Evolutionary conservation across 2,888 invertebrate genomes (phyloP).

Genomic region (Dusona sp.): DNA sequence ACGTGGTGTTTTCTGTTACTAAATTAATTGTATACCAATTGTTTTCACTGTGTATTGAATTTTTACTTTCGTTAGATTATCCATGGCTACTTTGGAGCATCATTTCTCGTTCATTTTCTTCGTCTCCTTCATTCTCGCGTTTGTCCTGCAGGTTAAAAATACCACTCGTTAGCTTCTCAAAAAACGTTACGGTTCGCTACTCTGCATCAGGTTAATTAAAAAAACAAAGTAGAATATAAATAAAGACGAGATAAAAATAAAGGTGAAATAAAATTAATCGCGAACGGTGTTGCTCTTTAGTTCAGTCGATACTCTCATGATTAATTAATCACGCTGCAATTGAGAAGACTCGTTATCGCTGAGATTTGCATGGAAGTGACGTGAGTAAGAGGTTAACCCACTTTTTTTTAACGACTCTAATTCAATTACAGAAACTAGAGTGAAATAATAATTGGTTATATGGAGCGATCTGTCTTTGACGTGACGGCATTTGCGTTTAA

Average conservation of each 20-base stretch:
- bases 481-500: not conserved
- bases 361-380: slow-evolving; percentile 42
- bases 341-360: slow-evolving; percentile 51
- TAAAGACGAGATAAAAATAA: slow-evolving; percentile 13
- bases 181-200: not conserved
- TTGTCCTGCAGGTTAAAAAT: slow-evolving; percentile 14
- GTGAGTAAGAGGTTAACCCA: slow-evolving; percentile 38
- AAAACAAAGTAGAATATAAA: slow-evolving; percentile 19
- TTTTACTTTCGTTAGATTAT: slow-evolving; percentile 35
- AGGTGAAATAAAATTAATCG: not conserved
- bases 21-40: slow-evolving; percentile 41
- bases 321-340: slow-evolving; percentile 60
- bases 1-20: slow-evolving; percentile 3
- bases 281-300: slow-evolving; percentile 17
- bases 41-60: slow-evolving; percentile 28
- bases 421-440: slow-evolving; percentile 42
- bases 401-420: slow-evolving; percentile 45
- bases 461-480: slow-evolving; percentile 7
- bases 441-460: slow-evolving; percentile 45
- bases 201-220: slow-evolving; percentile 9
- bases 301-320: slow-evolving; percentile 39
- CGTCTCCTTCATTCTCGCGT: slow-evolving; percentile 7
- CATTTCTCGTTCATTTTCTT: slow-evolving; percentile 17
- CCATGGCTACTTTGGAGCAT: slow-evolving; percentile 36
- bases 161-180: slow-evolving; percentile 8